phyloP scores from a whole-genome alignment of 2,797 vertebrate genomes.

The Lates japonicus region DNA sequence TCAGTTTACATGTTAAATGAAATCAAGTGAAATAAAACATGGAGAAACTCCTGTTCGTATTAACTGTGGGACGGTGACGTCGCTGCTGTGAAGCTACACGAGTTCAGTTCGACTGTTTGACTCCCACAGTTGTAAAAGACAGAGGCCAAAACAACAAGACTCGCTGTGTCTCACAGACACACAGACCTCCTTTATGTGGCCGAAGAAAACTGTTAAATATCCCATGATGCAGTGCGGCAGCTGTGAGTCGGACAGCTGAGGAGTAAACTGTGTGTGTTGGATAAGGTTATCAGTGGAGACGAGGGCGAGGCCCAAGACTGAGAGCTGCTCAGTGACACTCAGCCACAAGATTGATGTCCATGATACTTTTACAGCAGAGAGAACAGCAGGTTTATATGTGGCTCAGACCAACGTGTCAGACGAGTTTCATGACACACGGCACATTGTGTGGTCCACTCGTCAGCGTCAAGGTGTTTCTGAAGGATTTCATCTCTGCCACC shows the following conservation, averaged over 20 bases:
- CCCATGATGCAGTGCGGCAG: slow-evolving; percentile 22
- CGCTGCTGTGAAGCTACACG: background rate
- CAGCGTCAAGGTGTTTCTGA: no score
- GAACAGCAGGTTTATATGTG: background rate
- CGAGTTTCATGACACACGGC: no score
- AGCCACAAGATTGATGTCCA: slow-evolving; percentile 1
- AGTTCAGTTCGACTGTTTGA: background rate
- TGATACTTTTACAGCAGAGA: background rate
- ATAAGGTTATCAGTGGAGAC: slow-evolving; percentile 23
- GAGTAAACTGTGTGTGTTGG: background rate
- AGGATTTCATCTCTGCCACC: background rate
- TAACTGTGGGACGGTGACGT: background rate
- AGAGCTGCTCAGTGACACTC: background rate
- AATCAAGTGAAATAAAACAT: background rate
- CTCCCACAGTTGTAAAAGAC: slow-evolving; percentile 7
- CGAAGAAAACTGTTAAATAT: background rate
- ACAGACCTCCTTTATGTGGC: slow-evolving; percentile 30
- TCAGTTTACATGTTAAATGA: no score
- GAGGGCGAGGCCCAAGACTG: background rate
- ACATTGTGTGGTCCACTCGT: no score
- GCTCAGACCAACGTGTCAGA: background rate
- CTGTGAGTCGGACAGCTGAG: slow-evolving; percentile 2
- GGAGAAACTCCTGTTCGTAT: background rate
- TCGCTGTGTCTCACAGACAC: slow-evolving; percentile 19
- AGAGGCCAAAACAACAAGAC: background rate